Evolutionary conservation across 2,113 vertebrate species (phyloP).

Genomic region (Origma solitaria): DNA sequence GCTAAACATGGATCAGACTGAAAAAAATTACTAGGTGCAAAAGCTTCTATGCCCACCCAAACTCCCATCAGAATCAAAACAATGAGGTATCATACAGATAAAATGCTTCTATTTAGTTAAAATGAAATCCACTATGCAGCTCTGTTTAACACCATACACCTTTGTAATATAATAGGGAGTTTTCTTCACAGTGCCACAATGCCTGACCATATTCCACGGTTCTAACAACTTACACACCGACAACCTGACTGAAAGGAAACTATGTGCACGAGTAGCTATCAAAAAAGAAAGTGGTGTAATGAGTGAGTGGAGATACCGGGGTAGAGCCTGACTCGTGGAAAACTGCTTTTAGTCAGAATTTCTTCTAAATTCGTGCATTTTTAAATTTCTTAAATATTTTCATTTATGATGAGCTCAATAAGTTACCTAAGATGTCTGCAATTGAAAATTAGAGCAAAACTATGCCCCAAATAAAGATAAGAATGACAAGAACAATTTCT

Average conservation of each 20-base stretch:
- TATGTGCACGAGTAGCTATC: not conserved
- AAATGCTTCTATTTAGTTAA: constrained; percentile 2
- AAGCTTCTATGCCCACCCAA: not conserved
- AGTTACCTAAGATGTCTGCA: constrained; percentile 52
- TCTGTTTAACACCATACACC: not conserved
- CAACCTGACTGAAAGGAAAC: constrained; percentile 26
- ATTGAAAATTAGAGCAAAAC: constrained; percentile 60
- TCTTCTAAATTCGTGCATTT: not conserved
- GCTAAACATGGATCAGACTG: not conserved
- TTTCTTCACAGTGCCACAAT: not conserved
- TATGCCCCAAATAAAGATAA: constrained; percentile 56
- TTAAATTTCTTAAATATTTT: constrained; percentile 16
- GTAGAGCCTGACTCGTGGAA: constrained; percentile 13
- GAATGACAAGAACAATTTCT: constrained; percentile 61
- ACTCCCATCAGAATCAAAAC: not conserved
- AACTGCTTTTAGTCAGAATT: constrained; percentile 18
- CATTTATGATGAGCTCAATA: constrained; percentile 10
- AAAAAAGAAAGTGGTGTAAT: constrained; percentile 36
- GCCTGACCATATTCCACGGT: not conserved
- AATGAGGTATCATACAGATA: not conserved
- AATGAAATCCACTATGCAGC: not conserved
- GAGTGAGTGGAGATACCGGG: not conserved
- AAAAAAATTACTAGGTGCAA: not conserved
- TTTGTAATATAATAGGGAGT: not conserved
- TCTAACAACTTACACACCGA: not conserved